Evolutionary conservation across 2,113 vertebrate genomes (phyloP), one percentile per base, ranked within the genome.

Genomic region (Etheostoma cragini): DNA sequence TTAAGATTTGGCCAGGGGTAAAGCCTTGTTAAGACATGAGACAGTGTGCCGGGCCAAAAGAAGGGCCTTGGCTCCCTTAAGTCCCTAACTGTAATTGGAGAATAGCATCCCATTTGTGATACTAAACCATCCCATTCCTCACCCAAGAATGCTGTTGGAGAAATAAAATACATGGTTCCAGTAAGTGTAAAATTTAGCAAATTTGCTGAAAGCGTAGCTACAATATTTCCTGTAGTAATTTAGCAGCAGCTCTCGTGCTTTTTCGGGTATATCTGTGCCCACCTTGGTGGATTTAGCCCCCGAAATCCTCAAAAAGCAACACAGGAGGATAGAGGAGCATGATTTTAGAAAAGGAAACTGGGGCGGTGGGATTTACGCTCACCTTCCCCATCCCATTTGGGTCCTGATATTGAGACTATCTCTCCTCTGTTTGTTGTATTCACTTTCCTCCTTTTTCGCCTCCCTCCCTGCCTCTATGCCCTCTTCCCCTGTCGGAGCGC

Each of bases 1-100:
- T 92, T 87, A 95, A 95, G 95, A 96, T 96, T 96, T 97, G 96
- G 95, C 95, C 93, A 90, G 88, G 94, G 95, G 95, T 96, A 94
- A 96, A 96, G 95, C 95, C 96, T 95, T 96, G 96, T 96, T 96
- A 91, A 95, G 95, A 96, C 95, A 94, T 96, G 96, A 97, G 96
- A 96, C 95, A 94, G 94, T 94, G 95, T 93, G 90, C 90, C 71
- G 85, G 95, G 94, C 95, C 89, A 91, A 88, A 80, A 84, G 87
- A 87, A 71, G 61, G 85, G 94, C 93, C 95, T 94, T 76, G 91
- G 93, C 95, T 96, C 93, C 76, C 79, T 93, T 95, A 93, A 94
- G 94, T 94, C 96, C 94, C 94, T 93, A 92, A 95, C 94, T 96
- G 96, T 96, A 97, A 97, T 96, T 94, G 95, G 95, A 97, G 95